phyloP scores from a whole-genome alignment of 1,140 invertebrate genomes.

The Lordiphosa collinella region DNA sequence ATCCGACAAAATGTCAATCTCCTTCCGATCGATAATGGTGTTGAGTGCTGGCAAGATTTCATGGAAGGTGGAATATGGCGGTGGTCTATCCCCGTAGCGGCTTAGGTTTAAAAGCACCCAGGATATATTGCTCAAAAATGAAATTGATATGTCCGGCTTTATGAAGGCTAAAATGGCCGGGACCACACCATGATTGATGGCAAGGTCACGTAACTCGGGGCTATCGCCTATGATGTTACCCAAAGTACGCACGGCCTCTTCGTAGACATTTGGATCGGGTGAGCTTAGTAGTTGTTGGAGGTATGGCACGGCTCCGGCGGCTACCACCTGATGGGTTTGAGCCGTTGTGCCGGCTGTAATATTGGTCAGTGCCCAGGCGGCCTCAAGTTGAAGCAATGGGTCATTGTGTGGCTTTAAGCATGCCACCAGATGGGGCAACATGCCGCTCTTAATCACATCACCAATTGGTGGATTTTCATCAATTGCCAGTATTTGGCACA shows the following conservation, averaged over 20 bases:
- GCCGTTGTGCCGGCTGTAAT: constrained; percentile 98
- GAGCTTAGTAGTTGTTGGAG: constrained; percentile 95
- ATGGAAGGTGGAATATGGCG: too few species aligned
- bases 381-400: constrained; percentile 97
- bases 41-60: too few species aligned
- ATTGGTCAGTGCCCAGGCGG: constrained; percentile 99
- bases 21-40: too few species aligned
- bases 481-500: too few species aligned
- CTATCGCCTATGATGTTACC: constrained; percentile 98
- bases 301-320: constrained; percentile 95
- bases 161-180: constrained; percentile 94
- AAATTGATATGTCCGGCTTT: constrained; percentile 94
- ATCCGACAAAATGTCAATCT: too few species aligned
- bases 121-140: constrained; percentile 97
- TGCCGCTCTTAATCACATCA: constrained; percentile 94
- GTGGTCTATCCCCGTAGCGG: too few species aligned
- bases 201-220: constrained; percentile 92
- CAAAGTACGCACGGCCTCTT: constrained; percentile 99
- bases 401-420: constrained; percentile 94
- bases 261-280: constrained; percentile 97
- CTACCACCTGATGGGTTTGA: constrained; percentile 93
- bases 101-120: too few species aligned
- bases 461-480: constrained; percentile 84
- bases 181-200: constrained; percentile 94
- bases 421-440: constrained; percentile 95